Conservation (phyloP, 2,888 invertebrate species). For the Sesamia inferens region DNA sequence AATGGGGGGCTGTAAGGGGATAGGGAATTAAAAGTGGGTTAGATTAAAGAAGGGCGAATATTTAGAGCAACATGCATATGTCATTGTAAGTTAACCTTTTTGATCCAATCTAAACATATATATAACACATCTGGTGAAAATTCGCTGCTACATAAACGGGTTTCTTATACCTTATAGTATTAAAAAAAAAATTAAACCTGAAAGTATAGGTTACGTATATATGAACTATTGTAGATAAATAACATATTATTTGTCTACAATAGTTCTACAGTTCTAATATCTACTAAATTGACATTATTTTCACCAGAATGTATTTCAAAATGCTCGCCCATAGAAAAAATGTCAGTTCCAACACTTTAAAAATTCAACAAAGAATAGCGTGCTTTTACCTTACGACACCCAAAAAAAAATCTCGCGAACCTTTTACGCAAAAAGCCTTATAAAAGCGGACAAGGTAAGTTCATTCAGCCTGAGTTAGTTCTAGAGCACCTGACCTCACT, state of each 20-base stretch:
- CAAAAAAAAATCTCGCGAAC: conserved; percentile 23
- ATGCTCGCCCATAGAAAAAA: not conserved
- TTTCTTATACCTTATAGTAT: not conserved
- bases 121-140: no score
- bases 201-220: not conserved
- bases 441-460: conserved; percentile 48
- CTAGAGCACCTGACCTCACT: conserved; percentile 46
- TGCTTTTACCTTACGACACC: conserved; percentile 22
- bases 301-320: not conserved
- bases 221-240: not conserved
- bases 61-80: not conserved
- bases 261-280: no score
- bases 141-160: not conserved
- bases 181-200: not conserved
- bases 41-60: not conserved
- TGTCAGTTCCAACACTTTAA: conserved; percentile 15
- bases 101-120: not conserved
- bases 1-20: conserved; percentile 8
- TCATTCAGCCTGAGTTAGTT: conserved; percentile 36
- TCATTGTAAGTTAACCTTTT: not conserved
- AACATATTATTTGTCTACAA: no score
- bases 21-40: conserved; percentile 10
- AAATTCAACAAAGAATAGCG: conserved; percentile 25
- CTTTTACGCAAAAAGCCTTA: conserved; percentile 53
- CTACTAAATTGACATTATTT: no score